These are phyloP conservation scores for Enteromius treurensis DNA, from an alignment of 2,797 vertebrate species.

Conservation along the genomic window DNA sequence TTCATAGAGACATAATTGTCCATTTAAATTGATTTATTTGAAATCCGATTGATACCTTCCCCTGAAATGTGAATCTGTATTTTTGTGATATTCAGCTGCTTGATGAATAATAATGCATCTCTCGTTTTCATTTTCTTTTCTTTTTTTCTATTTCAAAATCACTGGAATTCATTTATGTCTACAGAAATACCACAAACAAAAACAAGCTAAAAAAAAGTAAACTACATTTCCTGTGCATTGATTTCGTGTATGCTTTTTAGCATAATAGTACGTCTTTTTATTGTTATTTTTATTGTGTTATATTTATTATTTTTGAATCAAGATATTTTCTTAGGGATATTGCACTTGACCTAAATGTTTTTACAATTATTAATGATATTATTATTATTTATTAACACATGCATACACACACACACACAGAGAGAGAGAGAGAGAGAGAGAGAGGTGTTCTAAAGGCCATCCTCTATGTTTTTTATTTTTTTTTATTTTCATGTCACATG, in stretches of 20 bases:
- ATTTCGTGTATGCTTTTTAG: not conserved
- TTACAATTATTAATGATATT: not conserved
- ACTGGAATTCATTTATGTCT: not conserved
- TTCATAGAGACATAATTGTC: slow-evolving; percentile 67
- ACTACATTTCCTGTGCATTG: not conserved
- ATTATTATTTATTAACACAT: not conserved
- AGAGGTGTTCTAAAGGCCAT: not conserved
- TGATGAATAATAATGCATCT: not conserved
- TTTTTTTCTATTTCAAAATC: slow-evolving; percentile 4
- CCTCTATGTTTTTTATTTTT: not conserved
- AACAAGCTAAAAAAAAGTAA: not conserved
- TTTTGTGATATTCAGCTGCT: not conserved
- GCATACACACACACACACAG: not conserved
- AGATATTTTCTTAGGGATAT: not conserved
- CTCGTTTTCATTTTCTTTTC: not conserved
- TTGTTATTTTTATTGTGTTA: not conserved
- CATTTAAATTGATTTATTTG: slow-evolving; percentile 66
- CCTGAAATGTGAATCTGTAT: slow-evolving; percentile 7
- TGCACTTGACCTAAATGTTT: not conserved
- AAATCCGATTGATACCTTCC: slow-evolving; percentile 56
- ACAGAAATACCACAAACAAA: not conserved
- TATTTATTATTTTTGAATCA: not conserved
- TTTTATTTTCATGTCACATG: not conserved
- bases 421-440: not conserved
- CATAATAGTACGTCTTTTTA: not conserved